These are phyloP conservation scores for Natrix natrix DNA, from an alignment of 2,797 vertebrate species.

Conservation along the genomic window DNA sequence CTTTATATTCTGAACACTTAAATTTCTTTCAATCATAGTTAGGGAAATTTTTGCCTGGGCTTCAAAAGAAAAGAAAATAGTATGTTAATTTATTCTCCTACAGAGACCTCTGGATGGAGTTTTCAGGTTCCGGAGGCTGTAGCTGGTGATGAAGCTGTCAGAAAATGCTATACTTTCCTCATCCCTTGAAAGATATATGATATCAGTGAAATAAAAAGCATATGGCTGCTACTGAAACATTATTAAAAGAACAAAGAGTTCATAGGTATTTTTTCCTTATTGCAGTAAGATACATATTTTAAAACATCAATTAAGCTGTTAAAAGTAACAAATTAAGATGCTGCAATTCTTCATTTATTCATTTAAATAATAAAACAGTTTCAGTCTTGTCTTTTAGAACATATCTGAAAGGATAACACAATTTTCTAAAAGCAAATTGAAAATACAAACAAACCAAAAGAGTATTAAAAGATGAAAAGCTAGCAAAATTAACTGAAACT, in stretches of 20 bases:
- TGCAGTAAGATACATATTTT: conserved; percentile 21
- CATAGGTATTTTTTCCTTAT: conserved; percentile 5
- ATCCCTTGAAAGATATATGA: conserved; percentile 46
- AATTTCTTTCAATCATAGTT: conserved; percentile 55
- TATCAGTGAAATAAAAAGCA: conserved; percentile 51
- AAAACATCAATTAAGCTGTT: conserved; percentile 41
- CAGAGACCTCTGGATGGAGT: conserved; percentile 47
- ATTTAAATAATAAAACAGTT: neutral
- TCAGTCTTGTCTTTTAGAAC: neutral
- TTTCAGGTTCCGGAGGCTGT: conserved; percentile 55
- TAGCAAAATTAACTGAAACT: neutral
- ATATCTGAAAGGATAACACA: neutral
- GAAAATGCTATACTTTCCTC: conserved; percentile 35
- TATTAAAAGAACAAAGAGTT: conserved; percentile 41
- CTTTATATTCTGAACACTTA: conserved; percentile 41
- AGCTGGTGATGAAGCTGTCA: conserved; percentile 55
- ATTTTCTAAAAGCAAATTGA: neutral
- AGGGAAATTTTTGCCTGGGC: conserved; percentile 49
- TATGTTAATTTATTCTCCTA: conserved; percentile 69
- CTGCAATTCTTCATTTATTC: neutral
- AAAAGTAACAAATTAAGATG: neutral
- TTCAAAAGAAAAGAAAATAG: conserved; percentile 60
- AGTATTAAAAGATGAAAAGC: neutral
- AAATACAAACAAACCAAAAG: neutral
- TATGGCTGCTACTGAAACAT: conserved; percentile 43